Percentiles rank a stretch among this genome's conserved stretches.
Conservation (phyloP, 1,140 invertebrate genomes). For the Monochamus saltuarius region DNA sequence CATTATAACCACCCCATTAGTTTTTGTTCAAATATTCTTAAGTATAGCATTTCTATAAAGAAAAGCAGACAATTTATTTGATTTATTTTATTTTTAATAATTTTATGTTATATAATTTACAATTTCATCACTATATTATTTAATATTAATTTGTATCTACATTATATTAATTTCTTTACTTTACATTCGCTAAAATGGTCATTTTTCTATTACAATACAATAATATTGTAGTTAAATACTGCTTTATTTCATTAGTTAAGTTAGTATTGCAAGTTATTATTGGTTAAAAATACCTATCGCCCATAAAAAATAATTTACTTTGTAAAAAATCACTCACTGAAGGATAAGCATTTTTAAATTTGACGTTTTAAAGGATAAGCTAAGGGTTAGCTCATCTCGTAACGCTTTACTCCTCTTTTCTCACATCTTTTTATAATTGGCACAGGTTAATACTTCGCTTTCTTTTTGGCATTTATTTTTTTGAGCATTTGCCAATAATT, state of each 20-base stretch:
- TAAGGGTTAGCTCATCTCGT: no score
- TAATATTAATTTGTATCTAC: constrained; percentile 30
- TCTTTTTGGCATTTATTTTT: no score
- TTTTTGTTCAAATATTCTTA: no score
- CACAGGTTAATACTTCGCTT: no score
- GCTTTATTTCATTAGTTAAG: constrained; percentile 1
- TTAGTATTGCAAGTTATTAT: constrained; percentile 18
- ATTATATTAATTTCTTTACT: constrained; percentile 19
- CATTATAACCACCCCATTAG: no score
- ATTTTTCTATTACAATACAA: constrained; percentile 28
- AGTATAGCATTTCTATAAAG: no score
- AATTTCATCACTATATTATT: constrained; percentile 29
- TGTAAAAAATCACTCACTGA: constrained; percentile 5
- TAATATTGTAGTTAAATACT: constrained; percentile 24
- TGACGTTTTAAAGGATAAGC: constrained; percentile 3
- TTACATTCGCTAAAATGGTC: constrained; percentile 38
- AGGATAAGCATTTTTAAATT: constrained; percentile 11
- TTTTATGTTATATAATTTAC: constrained; percentile 28
- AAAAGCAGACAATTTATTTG: constrained; percentile 1
- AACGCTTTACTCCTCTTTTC: no score
- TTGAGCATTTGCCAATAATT: no score
- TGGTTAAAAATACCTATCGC: constrained; percentile 6
- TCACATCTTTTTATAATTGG: no score
- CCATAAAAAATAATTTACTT: background rate
- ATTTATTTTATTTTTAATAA: constrained; percentile 16